Evolutionary conservation across 2,888 invertebrate genomes (phyloP), one percentile per base, ranked within the genome.

Genomic region (Petrolisthes cinctipes): DNA sequence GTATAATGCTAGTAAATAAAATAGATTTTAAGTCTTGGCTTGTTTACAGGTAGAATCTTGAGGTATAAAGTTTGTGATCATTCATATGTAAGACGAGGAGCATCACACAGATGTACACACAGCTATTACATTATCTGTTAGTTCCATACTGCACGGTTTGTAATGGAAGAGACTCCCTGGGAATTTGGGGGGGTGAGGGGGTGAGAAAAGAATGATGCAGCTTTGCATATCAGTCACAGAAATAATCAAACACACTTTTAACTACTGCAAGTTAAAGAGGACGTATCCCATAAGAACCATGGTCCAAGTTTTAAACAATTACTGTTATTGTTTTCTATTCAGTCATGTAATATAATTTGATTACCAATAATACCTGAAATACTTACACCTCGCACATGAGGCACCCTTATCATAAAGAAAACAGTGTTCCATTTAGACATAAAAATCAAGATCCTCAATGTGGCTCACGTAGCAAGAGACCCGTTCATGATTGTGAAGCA

Each of bases 41-140:
- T 85, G 82, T 85, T 88, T 88, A 89, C 86, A 89, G 89, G 89
- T 89, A 89, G 89, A 89, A 86, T 86, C 83, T 86, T 89, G 89
- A 89, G 89, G 89, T 89, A 89, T 89, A 86, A 89, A 89, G 89
- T 89, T 89, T 83, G 83, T 88, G 84, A 88, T 88, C 87, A 84
- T 88, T 88, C 83, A 84, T 84, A 84, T 84, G 84, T 84, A 88
- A 86, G 86, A 83, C 81, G 83, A 87, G 83, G 83, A 86, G 81
- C 86, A 86, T 86, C 86, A 86, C 79, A 81, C 80, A 61, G 86
- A 83, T 83, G 87, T 83, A 83, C 79, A 87, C 83, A 83, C 80
- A 86, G 86, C 81, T 66, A 86, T 86, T 80, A 86, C 81, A 86
- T 54, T 83, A 81, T 81, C 86, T 86, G 81, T 66, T 71, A 81